Conservation (phyloP, 2,888 invertebrate species). For the Dendrolimus houi region DNA sequence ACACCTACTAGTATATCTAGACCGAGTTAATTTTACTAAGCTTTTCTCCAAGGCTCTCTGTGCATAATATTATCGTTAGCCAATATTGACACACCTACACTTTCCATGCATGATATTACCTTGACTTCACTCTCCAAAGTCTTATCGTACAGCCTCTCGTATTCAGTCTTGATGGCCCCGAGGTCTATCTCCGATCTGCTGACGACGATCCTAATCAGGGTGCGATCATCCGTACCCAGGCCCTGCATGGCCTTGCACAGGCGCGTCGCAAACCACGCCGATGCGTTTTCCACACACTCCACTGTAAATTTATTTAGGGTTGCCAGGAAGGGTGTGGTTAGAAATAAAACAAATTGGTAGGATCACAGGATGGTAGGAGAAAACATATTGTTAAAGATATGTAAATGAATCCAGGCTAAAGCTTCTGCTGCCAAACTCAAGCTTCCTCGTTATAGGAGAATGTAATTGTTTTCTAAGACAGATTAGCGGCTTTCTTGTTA, state of each 20-base stretch:
- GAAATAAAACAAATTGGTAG: not conserved
- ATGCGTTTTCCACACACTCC: slow-evolving; percentile 80
- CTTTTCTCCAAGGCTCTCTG: not conserved
- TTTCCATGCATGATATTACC: not conserved
- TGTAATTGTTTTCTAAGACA: too few relatives aligned
- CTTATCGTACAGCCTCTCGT: slow-evolving; percentile 82
- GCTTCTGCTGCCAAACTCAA: too few relatives aligned
- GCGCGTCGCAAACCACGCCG: slow-evolving; percentile 82
- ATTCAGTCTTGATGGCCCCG: slow-evolving; percentile 81
- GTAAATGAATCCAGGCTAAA: too few relatives aligned
- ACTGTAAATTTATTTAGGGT: slow-evolving; percentile 57
- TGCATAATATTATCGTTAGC: not conserved
- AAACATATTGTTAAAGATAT: too few relatives aligned
- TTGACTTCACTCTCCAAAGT: slow-evolving; percentile 79
- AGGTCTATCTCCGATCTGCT: slow-evolving; percentile 83
- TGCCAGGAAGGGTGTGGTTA: not conserved
- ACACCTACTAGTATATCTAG: too few relatives aligned
- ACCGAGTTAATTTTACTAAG: too few relatives aligned
- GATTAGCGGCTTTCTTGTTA: too few relatives aligned
- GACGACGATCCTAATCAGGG: slow-evolving; percentile 83
- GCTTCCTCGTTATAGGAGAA: too few relatives aligned
- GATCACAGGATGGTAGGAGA: not conserved
- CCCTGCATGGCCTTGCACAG: slow-evolving; percentile 82
- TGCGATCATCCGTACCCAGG: slow-evolving; percentile 82
- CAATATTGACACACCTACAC: not conserved